Evolutionary conservation across 2,113 vertebrate genomes (phyloP), one percentile per base, ranked within the genome.

Genomic region (Zapornia atra): DNA sequence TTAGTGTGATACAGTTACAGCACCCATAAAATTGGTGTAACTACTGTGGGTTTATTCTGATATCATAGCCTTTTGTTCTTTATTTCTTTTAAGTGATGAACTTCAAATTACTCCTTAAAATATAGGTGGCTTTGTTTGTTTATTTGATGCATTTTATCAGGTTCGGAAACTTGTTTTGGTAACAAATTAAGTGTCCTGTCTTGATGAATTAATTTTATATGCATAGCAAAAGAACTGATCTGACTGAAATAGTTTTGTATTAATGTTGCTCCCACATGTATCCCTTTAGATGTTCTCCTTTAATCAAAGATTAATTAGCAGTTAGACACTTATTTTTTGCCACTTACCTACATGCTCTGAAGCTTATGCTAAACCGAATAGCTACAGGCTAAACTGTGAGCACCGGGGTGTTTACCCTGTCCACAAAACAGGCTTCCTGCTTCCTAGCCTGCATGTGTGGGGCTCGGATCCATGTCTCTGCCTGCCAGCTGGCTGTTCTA

Each of bases 251-350:
- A 73, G 88, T 95, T 96, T 85, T 73, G 16, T 51, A 51, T 71
- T 97, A 80, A 71, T 57, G 56, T 21, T 77, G 22, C 50, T 96
- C 63, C 59, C 56, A 82, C 19, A 63, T 90, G 42, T 54, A 64
- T 53, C 15, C 82, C 48, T 90, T 91, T 71, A 36, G 50, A 85
- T 86, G 44, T 88, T 78, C 82, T 82, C 48, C 40, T 95, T 95
- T 94, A 90, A 92, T 82, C 33, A 94, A 82, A 76, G 84, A 82
- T 65, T 95, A 83, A 64, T 90, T 93, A 82, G 31, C 34, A 95
- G 60, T 82, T 95, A 82, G 44, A 79, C 65, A 73, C 6, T 60
- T 3, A 18, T 86, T 86, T 75, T 40, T 50, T 26, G 18, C 24
- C 15, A 59, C 17, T 28, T 69, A 53, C 24, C 22, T 46, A 7